Conservation (phyloP, 2,797 vertebrate genomes). For the Rhinella marina region DNA sequence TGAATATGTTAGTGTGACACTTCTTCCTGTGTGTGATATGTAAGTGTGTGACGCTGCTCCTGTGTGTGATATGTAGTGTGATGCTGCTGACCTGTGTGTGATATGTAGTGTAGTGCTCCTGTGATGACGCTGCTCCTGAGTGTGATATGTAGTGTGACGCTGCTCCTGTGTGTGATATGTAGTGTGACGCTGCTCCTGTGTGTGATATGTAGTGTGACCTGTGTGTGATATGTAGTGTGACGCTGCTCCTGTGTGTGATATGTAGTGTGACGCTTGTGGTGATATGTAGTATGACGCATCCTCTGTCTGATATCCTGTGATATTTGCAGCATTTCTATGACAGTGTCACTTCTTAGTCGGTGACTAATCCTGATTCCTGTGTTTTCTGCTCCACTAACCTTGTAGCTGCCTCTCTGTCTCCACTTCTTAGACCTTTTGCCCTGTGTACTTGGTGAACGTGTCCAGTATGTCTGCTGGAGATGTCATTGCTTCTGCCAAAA, state of each 20-base stretch:
- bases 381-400: conserved; percentile 25
- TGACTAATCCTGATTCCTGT: background rate
- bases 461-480: conserved; percentile 95
- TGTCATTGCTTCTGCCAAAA: conserved; percentile 90
- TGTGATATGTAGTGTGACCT: too few relatives aligned
- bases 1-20: background rate
- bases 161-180: too few relatives aligned
- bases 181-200: too few relatives aligned
- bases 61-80: too few relatives aligned
- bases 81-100: background rate
- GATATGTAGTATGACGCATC: too few relatives aligned
- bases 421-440: conserved; percentile 86
- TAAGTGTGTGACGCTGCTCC: background rate
- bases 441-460: conserved; percentile 92
- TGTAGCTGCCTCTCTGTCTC: conserved; percentile 25
- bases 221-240: too few relatives aligned
- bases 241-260: too few relatives aligned
- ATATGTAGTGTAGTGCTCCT: too few relatives aligned
- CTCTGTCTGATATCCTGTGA: background rate
- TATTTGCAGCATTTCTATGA: background rate
- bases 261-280: background rate
- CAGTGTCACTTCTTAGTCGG: background rate
- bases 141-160: too few relatives aligned
- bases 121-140: background rate
- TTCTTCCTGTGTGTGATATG: background rate